Conservation (phyloP, 2,888 invertebrate genomes). For the Lithophane socia region DNA sequence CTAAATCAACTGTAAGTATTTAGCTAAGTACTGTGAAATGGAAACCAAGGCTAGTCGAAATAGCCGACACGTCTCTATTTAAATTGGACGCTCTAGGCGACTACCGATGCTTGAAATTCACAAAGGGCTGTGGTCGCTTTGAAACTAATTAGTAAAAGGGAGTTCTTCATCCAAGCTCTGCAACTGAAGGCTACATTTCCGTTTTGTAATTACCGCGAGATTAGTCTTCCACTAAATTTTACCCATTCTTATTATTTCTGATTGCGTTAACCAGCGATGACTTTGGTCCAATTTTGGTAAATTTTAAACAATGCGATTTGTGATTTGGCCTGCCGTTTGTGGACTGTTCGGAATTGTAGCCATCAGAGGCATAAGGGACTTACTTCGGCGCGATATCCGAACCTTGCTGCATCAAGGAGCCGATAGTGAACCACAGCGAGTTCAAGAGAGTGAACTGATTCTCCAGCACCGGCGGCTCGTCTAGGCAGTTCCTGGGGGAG, state of each 20-base stretch:
- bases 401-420: conserved; percentile 97
- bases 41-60: conserved; percentile 80
- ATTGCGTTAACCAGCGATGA: conserved; percentile 49
- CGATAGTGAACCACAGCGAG: conserved; percentile 98
- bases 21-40: conserved; percentile 81
- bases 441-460: conserved; percentile 97
- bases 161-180: conserved; percentile 82
- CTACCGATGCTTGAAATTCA: conserved; percentile 87
- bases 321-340: conserved; percentile 40
- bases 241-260: conserved; percentile 48
- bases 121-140: conserved; percentile 89
- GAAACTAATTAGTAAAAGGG: conserved; percentile 87
- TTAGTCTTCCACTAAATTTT: conserved; percentile 66
- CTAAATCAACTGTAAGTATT: conserved; percentile 80
- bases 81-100: conserved; percentile 82
- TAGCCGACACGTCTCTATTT: conserved; percentile 84
- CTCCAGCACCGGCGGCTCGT: conserved; percentile 96
- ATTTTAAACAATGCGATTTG: conserved; percentile 29
- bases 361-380: conserved; percentile 87
- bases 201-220: conserved; percentile 72
- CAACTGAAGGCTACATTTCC: conserved; percentile 85
- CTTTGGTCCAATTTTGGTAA: conserved; percentile 30
- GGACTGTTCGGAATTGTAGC: conserved; percentile 77
- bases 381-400: conserved; percentile 97
- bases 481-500: conserved; percentile 96